Evolutionary conservation across 2,113 vertebrate species (phyloP).

Genomic region (Brachyhypopomus occidentalis): DNA sequence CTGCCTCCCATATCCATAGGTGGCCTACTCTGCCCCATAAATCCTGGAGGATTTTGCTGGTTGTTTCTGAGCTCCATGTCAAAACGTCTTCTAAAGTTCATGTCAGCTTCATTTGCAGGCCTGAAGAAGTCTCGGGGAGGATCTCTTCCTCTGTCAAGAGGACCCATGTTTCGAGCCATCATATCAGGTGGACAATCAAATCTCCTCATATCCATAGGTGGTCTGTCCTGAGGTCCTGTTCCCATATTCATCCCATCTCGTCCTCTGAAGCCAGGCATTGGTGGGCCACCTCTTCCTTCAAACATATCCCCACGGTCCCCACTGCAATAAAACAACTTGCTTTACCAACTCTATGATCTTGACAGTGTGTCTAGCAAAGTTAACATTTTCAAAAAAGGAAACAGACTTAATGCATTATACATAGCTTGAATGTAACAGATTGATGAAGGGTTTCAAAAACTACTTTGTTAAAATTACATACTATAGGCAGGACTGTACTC

Average conservation of each 20-base stretch:
- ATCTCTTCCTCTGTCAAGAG: constrained; percentile 83
- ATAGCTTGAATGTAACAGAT: no score
- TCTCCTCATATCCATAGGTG: constrained; percentile 85
- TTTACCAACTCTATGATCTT: background rate
- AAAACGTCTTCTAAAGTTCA: constrained; percentile 80
- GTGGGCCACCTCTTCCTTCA: constrained; percentile 71
- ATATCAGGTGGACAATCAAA: constrained; percentile 82
- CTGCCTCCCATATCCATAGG: constrained; percentile 66
- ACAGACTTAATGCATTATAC: background rate
- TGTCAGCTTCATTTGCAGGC: constrained; percentile 78
- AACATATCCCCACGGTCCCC: constrained; percentile 76
- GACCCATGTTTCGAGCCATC: constrained; percentile 81
- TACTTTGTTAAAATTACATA: no score
- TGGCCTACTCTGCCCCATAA: constrained; percentile 77
- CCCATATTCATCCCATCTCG: constrained; percentile 83
- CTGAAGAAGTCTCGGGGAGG: constrained; percentile 81
- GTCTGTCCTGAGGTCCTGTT: constrained; percentile 80
- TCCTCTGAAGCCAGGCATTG: constrained; percentile 76
- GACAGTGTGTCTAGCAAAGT: background rate
- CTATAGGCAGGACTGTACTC: no score
- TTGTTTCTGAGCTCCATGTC: constrained; percentile 83
- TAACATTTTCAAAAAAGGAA: background rate
- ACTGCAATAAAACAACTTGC: constrained; percentile 62
- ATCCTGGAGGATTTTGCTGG: constrained; percentile 78
- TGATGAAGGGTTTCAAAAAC: no score